A percentile compares a stretch with the other conserved stretches of the same genome.
phyloP scores from a whole-genome alignment of 2,113 vertebrate species.

The Aptenodytes forsteri region DNA sequence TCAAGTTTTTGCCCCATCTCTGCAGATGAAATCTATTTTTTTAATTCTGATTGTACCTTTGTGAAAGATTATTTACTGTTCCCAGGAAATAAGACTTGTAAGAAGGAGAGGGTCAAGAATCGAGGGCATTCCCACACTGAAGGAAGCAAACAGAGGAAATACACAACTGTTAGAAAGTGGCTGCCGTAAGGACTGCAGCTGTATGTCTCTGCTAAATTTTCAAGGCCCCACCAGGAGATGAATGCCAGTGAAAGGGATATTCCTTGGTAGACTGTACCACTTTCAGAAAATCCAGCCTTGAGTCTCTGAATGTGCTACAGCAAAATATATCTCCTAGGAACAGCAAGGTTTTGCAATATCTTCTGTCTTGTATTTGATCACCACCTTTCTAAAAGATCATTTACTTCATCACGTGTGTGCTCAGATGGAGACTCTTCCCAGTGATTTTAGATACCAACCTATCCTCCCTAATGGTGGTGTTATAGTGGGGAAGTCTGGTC shows the following conservation, averaged over 20 bases:
- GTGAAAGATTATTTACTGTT: neutral
- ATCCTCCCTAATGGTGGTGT: neutral
- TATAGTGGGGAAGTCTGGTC: neutral
- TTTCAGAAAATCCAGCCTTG: neutral
- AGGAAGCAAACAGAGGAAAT: neutral
- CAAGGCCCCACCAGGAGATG: neutral
- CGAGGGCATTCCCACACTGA: neutral
- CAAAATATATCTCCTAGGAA: neutral
- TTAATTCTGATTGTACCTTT: neutral
- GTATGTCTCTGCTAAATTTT: neutral
- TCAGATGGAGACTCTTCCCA: neutral
- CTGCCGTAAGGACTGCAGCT: neutral
- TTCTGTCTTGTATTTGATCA: neutral
- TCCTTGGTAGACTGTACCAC: neutral
- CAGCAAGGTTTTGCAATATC: neutral
- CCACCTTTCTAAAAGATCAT: neutral
- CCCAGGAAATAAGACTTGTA: neutral
- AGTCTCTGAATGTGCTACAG: neutral
- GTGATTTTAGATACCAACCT: neutral
- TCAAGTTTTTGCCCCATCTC: neutral
- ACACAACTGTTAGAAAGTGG: neutral
- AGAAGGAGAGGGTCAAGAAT: neutral
- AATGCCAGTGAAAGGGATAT: neutral
- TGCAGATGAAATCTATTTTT: neutral
- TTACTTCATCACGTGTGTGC: neutral